phyloP scores from a whole-genome alignment of 2,113 vertebrate species.

The Lethenteron reissneri region DNA sequence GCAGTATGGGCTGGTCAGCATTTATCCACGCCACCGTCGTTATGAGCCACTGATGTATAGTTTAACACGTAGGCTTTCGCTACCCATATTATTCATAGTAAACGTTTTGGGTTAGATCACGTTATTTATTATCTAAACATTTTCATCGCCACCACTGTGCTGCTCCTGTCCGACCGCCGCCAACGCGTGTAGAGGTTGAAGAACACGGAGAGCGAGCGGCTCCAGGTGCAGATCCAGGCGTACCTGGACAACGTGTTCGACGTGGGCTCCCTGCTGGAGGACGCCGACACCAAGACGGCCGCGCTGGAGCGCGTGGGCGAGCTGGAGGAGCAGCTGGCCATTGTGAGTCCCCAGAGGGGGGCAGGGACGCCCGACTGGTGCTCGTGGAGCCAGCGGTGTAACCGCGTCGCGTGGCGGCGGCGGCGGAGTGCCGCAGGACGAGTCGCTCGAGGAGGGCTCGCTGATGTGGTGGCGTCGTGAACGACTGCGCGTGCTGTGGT shows the following conservation, averaged over 20 bases:
- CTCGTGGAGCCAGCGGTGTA: not conserved
- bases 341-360: slow-evolving; percentile 27
- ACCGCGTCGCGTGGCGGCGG: not conserved
- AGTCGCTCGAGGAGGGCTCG: not conserved
- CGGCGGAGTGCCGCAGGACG: not conserved
- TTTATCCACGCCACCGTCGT: no score
- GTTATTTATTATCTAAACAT: no score
- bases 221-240: slow-evolving; percentile 88
- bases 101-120: no score
- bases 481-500: not conserved
- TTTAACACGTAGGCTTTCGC: no score
- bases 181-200: slow-evolving; percentile 49
- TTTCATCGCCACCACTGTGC: no score
- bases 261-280: slow-evolving; percentile 79
- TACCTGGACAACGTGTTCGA: slow-evolving; percentile 95
- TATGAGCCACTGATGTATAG: no score
- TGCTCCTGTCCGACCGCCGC: not conserved
- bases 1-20: no score
- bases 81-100: no score
- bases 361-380: not conserved
- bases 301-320: slow-evolving; percentile 95
- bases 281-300: slow-evolving; percentile 85
- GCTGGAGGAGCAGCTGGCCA: slow-evolving; percentile 81
- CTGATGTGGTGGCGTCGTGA: not conserved
- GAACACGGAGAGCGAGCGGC: slow-evolving; percentile 86